Evolutionary conservation across 2,888 invertebrate species (phyloP).

Genomic region (Phoenoteleia sp.): DNA sequence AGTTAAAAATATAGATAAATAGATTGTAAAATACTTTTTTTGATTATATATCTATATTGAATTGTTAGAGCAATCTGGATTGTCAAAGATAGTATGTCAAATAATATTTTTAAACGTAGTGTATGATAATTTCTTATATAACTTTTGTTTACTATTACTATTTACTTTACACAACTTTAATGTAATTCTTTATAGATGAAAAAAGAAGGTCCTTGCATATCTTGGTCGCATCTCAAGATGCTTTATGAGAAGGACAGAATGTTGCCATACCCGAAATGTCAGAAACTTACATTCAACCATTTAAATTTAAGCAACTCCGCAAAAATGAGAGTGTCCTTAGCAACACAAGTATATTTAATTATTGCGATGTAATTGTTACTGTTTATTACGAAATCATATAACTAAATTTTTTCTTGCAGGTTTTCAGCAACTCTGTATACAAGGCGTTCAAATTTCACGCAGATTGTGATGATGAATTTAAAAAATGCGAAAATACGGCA

Average conservation of each 20-base stretch:
- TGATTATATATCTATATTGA: too few species aligned
- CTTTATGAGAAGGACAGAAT: slow-evolving; percentile 29
- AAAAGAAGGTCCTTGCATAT: not conserved
- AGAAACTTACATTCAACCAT: slow-evolving; percentile 47
- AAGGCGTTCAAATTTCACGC: slow-evolving; percentile 49
- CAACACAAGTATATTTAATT: slow-evolving; percentile 31
- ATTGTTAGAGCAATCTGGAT: too few species aligned
- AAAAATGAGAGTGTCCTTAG: slow-evolving; percentile 53
- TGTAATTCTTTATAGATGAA: slow-evolving; percentile 9
- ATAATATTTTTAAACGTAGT: too few species aligned
- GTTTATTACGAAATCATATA: not conserved
- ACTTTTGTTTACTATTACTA: too few species aligned
- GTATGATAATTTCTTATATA: too few species aligned
- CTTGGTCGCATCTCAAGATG: slow-evolving; percentile 15
- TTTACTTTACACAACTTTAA: too few species aligned
- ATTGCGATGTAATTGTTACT: not conserved
- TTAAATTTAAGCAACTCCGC: slow-evolving; percentile 17
- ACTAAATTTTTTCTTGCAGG: slow-evolving; percentile 29
- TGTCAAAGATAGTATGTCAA: too few species aligned
- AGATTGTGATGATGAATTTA: slow-evolving; percentile 33
- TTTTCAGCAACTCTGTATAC: slow-evolving; percentile 65
- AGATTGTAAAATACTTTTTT: too few species aligned
- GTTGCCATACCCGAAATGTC: slow-evolving; percentile 50
- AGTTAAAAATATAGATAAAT: not conserved
- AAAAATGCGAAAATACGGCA: slow-evolving; percentile 48